A percentile compares a stretch with the other conserved stretches of the same genome.
Evolutionary conservation across 2,113 vertebrate genomes (phyloP).

Genomic region (Notarius lentiginosus): DNA sequence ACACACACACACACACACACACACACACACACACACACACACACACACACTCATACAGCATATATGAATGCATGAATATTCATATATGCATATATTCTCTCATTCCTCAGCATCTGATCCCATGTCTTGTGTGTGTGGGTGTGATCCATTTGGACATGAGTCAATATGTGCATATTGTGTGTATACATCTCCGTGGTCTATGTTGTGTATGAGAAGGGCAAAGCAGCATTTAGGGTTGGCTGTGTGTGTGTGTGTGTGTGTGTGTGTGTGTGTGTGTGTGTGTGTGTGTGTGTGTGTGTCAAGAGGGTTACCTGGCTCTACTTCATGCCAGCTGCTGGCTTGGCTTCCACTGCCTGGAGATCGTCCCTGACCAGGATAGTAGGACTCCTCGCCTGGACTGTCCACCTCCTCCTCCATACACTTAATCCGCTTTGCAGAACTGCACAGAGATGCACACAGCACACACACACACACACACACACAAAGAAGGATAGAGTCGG

Average conservation of each 20-base stretch:
- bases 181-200: not conserved
- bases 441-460: constrained; percentile 59
- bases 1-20: too few relatives aligned
- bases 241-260: constrained; percentile 28
- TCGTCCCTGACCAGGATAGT: constrained; percentile 93
- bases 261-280: constrained; percentile 6
- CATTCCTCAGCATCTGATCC: not conserved
- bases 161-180: not conserved
- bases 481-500: not conserved
- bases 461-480: constrained; percentile 36
- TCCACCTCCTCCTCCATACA: constrained; percentile 99
- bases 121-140: not conserved
- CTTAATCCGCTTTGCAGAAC: constrained; percentile 98
- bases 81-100: not conserved
- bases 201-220: not conserved
- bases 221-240: not conserved
- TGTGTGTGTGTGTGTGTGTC: constrained; percentile 21
- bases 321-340: constrained; percentile 96
- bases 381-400: constrained; percentile 95
- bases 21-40: constrained; percentile 14
- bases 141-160: constrained; percentile 2
- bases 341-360: constrained; percentile 94
- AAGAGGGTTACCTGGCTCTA: constrained; percentile 87
- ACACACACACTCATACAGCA: constrained; percentile 26
- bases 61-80: not conserved